These are phyloP conservation scores for Liasis olivaceus DNA, from an alignment of 2,797 vertebrate species.

Conservation along the genomic window DNA sequence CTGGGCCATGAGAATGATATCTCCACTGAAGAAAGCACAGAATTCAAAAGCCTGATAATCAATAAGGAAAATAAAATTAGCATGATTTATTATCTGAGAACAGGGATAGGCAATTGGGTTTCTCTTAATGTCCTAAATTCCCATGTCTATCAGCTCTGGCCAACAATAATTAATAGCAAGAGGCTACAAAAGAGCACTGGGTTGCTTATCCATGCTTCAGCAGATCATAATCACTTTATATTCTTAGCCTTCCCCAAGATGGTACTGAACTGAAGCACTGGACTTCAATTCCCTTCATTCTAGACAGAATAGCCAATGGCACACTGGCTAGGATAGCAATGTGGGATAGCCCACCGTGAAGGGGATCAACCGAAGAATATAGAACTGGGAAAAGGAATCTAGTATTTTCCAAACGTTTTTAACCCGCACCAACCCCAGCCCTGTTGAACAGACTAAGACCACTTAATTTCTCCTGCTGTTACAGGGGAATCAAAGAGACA, in stretches of 20 bases:
- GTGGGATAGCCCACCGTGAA: neutral
- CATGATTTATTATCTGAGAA: neutral
- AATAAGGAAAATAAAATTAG: neutral
- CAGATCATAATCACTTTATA: neutral
- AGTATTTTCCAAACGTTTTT: neutral
- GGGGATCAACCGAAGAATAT: neutral
- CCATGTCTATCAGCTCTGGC: neutral
- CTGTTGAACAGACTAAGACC: neutral
- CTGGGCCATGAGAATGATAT: neutral
- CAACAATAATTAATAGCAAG: neutral
- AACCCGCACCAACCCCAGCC: neutral
- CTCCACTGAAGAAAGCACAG: neutral
- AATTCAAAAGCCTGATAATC: neutral
- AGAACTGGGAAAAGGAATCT: neutral
- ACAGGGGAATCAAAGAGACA: neutral
- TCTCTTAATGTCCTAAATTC: neutral
- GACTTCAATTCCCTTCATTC: neutral
- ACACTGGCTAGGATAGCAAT: neutral
- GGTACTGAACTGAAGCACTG: neutral
- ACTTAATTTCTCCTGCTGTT: neutral
- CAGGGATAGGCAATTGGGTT: neutral
- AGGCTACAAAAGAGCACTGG: neutral
- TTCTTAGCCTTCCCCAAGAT: neutral
- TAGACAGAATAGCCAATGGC: neutral
- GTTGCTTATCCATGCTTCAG: neutral